phyloP scores from a whole-genome alignment of 2,797 vertebrate genomes.

The Microtus obscurus region DNA sequence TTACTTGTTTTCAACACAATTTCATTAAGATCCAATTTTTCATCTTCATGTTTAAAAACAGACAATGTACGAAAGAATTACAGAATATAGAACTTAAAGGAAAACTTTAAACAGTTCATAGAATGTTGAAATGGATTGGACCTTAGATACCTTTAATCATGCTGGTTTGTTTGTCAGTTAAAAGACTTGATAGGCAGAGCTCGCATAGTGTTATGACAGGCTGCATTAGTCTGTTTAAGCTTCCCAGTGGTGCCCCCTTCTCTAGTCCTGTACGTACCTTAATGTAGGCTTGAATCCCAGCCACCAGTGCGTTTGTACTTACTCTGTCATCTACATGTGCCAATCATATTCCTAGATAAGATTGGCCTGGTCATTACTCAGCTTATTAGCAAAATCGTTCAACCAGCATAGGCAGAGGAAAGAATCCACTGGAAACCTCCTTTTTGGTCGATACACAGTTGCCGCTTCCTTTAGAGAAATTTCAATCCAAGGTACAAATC shows the following conservation, averaged over 20 bases:
- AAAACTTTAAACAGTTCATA: background rate
- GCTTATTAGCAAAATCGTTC: background rate
- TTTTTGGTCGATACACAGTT: background rate
- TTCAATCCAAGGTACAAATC: background rate
- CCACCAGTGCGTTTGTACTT: conserved; percentile 6
- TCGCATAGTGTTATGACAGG: background rate
- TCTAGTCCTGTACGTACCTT: background rate
- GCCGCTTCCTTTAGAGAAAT: background rate
- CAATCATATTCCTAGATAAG: conserved; percentile 20
- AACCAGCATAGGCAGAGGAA: background rate
- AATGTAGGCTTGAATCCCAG: background rate
- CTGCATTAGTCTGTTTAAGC: background rate
- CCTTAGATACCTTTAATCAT: background rate
- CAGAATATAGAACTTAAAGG: conserved; percentile 5
- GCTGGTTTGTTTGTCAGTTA: background rate
- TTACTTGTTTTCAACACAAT: background rate
- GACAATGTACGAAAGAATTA: conserved; percentile 6
- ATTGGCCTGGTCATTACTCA: conserved; percentile 25
- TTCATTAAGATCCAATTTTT: conserved; percentile 41
- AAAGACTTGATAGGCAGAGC: background rate
- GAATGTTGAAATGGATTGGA: background rate
- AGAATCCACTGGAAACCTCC: background rate
- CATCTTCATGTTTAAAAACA: conserved; percentile 48
- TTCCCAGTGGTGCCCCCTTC: background rate
- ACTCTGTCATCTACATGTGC: background rate